Evolutionary conservation across 2,888 invertebrate species (phyloP), one percentile per base, ranked within the genome.

Genomic region (Pilophorus perplexus): DNA sequence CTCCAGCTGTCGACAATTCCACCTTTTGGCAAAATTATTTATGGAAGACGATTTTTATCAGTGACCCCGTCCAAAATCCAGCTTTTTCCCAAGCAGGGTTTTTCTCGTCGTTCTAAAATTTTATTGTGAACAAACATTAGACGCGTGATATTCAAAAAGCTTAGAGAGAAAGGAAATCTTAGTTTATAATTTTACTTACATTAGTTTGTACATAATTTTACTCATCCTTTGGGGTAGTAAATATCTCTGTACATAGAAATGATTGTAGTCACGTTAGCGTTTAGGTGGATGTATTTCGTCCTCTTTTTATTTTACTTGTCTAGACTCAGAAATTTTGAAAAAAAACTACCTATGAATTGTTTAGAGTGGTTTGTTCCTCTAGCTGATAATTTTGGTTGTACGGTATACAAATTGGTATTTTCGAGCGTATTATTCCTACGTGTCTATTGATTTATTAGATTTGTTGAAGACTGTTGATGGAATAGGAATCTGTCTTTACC

Each of bases 61-160:
- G 44, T 18, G 14, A 20, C n/a, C 57, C 40, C 57, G 27, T 44
- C 59, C 59, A 44, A 44, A 59, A 40, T 20, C 16, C 25, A 20
- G 25, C 3, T 10, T 28, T 10, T 27, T 40, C 25, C 33, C 44
- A 12, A 44, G 33, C 42, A 23, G 40, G 42, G 23, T 22, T 37
- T 55, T 33, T 46, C 46, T 46, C 23, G n/a, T n/a, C n/a, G n/a
- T n/a, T n/a, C n/a, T 33, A 33, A 14, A 18, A 5, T 48, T 18
- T 18, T 42, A 22, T 33, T 27, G 25, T 59, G 59, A 59, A 59
- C 59, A 59, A 59, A 38, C 18, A 42, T 42, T 16, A 38, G 38
- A 42, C 33, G 20, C 40, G 59, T 59, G 40, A 59, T 59, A 44
- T n/a, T n/a, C 10, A 59, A 44, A 57, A 59, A 59, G 22, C 59